Base-by-base conservation (phyloP, 2,888 invertebrate genomes). In the Cactoblastis cactorum region DNA sequence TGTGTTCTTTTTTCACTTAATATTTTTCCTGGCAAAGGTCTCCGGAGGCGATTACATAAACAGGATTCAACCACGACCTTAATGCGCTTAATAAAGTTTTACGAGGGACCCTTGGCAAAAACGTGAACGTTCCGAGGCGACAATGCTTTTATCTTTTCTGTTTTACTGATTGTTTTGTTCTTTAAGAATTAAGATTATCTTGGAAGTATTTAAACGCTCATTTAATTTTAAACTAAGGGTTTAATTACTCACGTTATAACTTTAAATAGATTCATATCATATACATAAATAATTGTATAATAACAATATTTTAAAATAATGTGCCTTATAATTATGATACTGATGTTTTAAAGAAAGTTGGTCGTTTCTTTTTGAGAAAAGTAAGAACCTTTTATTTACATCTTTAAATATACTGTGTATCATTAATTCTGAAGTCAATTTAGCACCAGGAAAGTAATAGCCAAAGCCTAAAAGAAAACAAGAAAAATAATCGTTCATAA, bases 1-100 rank as follows among this genome's bases (percentile, higher is more conserved):
- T 80, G 79, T 83, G 77, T 82, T 78, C 78, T 80, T 82, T 85
- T 85, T 87, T 84, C 86, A 88, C 85, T 87, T 85, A 86, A 87
- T 88, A 87, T 88, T 87, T 87, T 85, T 80, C 78, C 74, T 78
- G 78, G 67, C 81, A 83, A 83, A 86, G 86, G 85, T 86, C 83
- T 80, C 87, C 74, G 73, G 75, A 79, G 85, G 81, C 85, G 87
- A 88, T 89, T 89, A 89, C 88, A 88, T 87, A 88, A 87, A 88
- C 87, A 88, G 86, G 87, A 87, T 86, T 85, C 87, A 86, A 87
- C 87, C 84, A 81, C 84, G 86, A 86, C 86, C 88, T 84, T 88
- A 87, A 88, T 87, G 84, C 80, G 83, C 74, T 84, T 88, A 88
- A 88, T 88, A 88, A 88, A 88, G 86, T 87, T 88, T 88, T 87